Evolutionary conservation across 2,888 invertebrate species (phyloP).

Genomic region (Phalera bucephala): DNA sequence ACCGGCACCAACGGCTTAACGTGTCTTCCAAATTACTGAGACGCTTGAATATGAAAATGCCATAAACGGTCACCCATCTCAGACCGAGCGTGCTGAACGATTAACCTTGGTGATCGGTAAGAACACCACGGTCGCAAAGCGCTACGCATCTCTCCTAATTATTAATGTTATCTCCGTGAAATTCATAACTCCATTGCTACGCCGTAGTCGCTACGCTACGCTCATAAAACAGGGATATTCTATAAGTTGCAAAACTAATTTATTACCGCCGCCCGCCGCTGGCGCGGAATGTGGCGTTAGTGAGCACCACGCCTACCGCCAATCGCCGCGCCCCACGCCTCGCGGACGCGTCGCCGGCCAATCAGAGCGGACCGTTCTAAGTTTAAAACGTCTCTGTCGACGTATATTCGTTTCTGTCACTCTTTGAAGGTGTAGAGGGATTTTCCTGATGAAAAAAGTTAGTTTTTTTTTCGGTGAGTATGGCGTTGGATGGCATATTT

Average conservation of each 20-base stretch:
- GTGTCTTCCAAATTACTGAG: no score
- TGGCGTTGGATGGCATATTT: no score
- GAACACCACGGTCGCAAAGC: no score
- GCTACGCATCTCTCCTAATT: no score
- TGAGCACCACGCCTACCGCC: slow-evolving; percentile 67
- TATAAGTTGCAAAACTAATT: slow-evolving; percentile 59
- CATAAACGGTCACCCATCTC: no score
- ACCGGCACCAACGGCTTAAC: no score
- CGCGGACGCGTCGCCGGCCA: slow-evolving; percentile 66
- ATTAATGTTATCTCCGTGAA: not conserved
- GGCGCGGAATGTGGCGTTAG: slow-evolving; percentile 44
- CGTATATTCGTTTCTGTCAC: slow-evolving; percentile 65
- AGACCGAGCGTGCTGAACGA: no score
- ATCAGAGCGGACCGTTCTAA: slow-evolving; percentile 61
- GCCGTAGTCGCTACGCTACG: slow-evolving; percentile 59
- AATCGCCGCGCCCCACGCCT: slow-evolving; percentile 67
- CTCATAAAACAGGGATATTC: slow-evolving; percentile 50
- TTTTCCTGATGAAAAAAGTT: no score
- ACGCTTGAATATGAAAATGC: no score
- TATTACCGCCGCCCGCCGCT: slow-evolving; percentile 60
- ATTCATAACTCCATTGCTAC: slow-evolving; percentile 37
- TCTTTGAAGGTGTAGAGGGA: slow-evolving; percentile 29
- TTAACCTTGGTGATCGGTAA: no score
- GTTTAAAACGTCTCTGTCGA: slow-evolving; percentile 58
- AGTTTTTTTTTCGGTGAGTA: no score